These are phyloP conservation scores for Cydia pomonella DNA, from an alignment of 1,140 invertebrate species.

Conservation along the genomic window DNA sequence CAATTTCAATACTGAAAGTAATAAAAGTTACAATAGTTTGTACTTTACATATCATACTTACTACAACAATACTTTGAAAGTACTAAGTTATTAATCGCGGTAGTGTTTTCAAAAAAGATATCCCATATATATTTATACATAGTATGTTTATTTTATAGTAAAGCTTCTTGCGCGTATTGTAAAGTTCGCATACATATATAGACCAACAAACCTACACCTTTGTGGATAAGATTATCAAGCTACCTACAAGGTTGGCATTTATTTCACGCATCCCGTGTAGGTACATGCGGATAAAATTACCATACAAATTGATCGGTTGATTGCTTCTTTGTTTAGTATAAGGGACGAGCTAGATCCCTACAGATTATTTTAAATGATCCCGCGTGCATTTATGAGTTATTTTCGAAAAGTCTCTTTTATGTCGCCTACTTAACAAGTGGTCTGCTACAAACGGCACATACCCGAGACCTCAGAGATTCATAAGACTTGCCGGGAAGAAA, in stretches of 20 bases:
- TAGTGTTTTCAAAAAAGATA: too few species aligned
- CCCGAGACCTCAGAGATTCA: constrained; percentile 1
- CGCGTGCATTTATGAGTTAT: neutral
- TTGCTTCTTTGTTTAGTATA: constrained; percentile 14
- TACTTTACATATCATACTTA: too few species aligned
- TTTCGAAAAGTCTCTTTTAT: neutral
- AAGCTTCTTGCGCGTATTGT: neutral
- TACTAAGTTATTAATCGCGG: too few species aligned
- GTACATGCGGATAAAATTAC: constrained; percentile 19
- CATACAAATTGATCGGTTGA: constrained; percentile 27
- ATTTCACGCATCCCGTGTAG: neutral
- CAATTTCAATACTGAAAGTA: too few species aligned
- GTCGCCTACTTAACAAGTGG: neutral
- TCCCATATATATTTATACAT: too few species aligned
- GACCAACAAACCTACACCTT: neutral
- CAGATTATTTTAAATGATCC: neutral
- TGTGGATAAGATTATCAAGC: neutral
- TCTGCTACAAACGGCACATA: constrained; percentile 14
- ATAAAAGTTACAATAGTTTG: too few species aligned
- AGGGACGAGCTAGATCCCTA: constrained; percentile 7
- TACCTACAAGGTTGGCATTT: neutral
- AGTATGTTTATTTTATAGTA: too few species aligned
- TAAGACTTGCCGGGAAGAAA: neutral
- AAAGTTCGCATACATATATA: neutral
- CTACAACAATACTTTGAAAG: too few species aligned